Percentiles rank a stretch among this genome's conserved stretches.
Evolutionary conservation across 1,140 invertebrate species (phyloP).

Genomic region (Geopemphigus sp.): DNA sequence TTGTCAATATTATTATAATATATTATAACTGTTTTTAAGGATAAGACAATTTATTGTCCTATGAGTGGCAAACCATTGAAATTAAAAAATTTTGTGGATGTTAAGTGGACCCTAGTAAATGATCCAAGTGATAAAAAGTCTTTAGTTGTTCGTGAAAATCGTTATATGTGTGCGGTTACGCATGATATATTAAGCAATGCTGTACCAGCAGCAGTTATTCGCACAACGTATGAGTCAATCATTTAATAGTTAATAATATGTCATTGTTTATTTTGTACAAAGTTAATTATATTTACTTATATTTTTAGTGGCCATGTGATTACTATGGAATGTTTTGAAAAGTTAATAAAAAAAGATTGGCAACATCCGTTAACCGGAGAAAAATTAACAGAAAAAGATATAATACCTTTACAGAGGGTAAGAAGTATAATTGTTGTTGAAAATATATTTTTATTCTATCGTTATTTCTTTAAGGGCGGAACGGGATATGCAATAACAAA

Average conservation of each 20-base stretch:
- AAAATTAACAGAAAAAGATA: conserved; percentile 87
- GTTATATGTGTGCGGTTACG: conserved; percentile 97
- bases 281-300: conserved; percentile 50
- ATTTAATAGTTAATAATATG: neutral
- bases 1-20: too few species aligned
- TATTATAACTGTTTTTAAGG: too few species aligned
- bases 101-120: conserved; percentile 90
- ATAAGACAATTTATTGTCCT: conserved; percentile 89
- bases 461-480: conserved; percentile 66
- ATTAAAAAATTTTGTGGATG: conserved; percentile 87
- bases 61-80: conserved; percentile 86
- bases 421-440: conserved; percentile 51
- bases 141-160: conserved; percentile 76
- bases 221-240: conserved; percentile 71
- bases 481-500: conserved; percentile 91
- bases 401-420: conserved; percentile 87
- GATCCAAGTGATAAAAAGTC: conserved; percentile 80
- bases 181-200: conserved; percentile 94
- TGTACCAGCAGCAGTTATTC: conserved; percentile 87
- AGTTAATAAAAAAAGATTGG: conserved; percentile 96
- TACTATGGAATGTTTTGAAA: conserved; percentile 94
- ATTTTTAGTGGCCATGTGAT: conserved; percentile 85
- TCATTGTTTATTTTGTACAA: neutral
- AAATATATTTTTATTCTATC: neutral
- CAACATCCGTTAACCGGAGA: conserved; percentile 88